A percentile compares a stretch with the other conserved stretches of the same genome.
Evolutionary conservation across 2,888 invertebrate genomes (phyloP).

Genomic region (Parnassius smintheus): DNA sequence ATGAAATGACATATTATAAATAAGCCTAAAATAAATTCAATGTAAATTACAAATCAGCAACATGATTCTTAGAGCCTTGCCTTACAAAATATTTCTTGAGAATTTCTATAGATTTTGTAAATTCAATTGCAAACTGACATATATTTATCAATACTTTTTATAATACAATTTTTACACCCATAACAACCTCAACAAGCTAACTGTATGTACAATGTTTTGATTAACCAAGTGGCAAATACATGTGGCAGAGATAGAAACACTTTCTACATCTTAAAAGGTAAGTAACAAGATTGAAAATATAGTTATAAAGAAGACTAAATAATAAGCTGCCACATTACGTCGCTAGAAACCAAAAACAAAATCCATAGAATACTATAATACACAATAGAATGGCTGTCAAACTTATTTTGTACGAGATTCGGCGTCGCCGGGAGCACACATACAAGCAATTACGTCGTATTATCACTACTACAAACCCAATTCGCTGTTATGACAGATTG

Average conservation of each 20-base stretch:
- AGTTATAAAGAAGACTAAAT: conserved; percentile 30
- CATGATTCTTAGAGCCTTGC: conserved; percentile 26
- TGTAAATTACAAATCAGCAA: conserved; percentile 12
- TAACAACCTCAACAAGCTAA: conserved; percentile 26
- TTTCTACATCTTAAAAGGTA: conserved; percentile 25
- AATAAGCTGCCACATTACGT: conserved; percentile 30
- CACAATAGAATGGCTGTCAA: no score
- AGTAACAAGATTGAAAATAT: conserved; percentile 37
- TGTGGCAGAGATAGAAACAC: conserved; percentile 35
- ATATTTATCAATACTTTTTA: conserved; percentile 22
- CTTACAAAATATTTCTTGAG: conserved; percentile 3
- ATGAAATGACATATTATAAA: conserved; percentile 23
- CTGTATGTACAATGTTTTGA: conserved; percentile 26
- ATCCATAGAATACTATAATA: background rate
- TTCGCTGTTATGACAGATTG: no score
- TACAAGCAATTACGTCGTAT: no score
- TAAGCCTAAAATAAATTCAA: conserved; percentile 10
- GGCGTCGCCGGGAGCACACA: no score
- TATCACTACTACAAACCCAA: no score
- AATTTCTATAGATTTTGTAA: conserved; percentile 10
- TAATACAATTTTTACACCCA: conserved; percentile 26
- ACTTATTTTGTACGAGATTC: no score
- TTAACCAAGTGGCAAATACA: conserved; percentile 36
- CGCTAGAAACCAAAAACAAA: conserved; percentile 6
- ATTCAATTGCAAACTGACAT: conserved; percentile 10